A percentile compares a stretch with the other conserved stretches of the same genome.
Evolutionary conservation across 1,140 invertebrate genomes (phyloP).

Genomic region (Phymastichus coffea): DNA sequence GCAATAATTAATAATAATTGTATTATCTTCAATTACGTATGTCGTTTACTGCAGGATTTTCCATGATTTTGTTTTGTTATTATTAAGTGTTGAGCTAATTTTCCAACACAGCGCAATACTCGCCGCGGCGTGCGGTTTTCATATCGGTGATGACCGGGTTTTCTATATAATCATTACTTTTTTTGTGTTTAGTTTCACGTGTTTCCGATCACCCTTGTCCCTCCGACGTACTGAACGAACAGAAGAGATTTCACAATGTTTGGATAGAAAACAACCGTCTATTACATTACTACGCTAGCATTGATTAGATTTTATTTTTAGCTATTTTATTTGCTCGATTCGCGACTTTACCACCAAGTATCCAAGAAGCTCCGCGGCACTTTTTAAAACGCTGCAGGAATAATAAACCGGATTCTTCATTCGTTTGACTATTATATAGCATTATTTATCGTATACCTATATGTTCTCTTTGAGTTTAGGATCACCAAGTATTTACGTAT

Average conservation of each 20-base stretch:
- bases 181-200: neutral
- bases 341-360: constrained; percentile 22
- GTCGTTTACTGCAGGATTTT: constrained; percentile 27
- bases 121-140: constrained; percentile 41
- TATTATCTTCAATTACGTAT: constrained; percentile 45
- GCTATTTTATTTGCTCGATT: neutral
- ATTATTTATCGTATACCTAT: neutral
- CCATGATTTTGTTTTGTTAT: neutral
- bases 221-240: constrained; percentile 16
- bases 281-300: constrained; percentile 2
- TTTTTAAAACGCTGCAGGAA: constrained; percentile 21
- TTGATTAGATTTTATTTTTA: neutral
- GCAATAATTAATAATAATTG: constrained; percentile 24
- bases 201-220: constrained; percentile 3
- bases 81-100: constrained; percentile 53
- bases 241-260: too few species aligned
- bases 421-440: too few species aligned
- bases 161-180: constrained; percentile 10
- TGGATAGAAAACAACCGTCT: neutral
- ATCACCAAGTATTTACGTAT: constrained; percentile 23
- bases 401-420: constrained; percentile 23
- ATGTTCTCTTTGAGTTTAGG: constrained; percentile 1
- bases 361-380: constrained; percentile 26
- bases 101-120: constrained; percentile 58
- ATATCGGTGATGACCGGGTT: constrained; percentile 32